Evolutionary conservation across 2,888 invertebrate species (phyloP), one percentile per base, ranked within the genome.

Genomic region (Drosophila tripunctata): DNA sequence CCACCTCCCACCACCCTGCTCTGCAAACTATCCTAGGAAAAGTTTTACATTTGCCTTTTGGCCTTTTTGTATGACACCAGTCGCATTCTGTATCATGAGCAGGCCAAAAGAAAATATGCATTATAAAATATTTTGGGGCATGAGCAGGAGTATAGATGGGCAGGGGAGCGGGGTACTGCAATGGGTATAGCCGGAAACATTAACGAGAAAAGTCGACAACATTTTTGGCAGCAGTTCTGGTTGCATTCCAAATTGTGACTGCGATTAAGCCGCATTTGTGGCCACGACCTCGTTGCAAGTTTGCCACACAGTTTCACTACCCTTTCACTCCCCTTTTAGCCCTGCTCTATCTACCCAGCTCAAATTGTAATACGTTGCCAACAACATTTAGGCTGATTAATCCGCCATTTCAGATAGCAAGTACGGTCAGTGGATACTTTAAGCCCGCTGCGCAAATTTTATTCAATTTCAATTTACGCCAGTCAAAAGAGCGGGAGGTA

Each of bases 131-230:
- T 63, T 65, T 61, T 61, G 19, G 2, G 6, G 31, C 27, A 4
- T 6, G 10, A 35, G 19, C 1, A 7, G 17, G 2, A 7, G 45
- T 0, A 10, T 12, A 4, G 27, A 21, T 21, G 2, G 10, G n/a
- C n/a, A 15, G 33, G 2, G 8, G 6, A 6, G 2, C 10, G 15
- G 27, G 22, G 10, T n/a, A n/a, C n/a, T n/a, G n/a, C n/a, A 7
- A 38, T 6, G 17, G 35, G 47, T 5, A 21, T 50, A 66, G 35
- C 64, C 67, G 79, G 65, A 76, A 84, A 61, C 51, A 54, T 64
- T 76, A 84, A 76, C 76, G 84, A 80, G 80, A 66, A 66, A 73
- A 66, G 57, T 70, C 73, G 64, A 64, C 57, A 61, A 54, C 58
- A 62, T 68, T 78, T 77, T 64, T 69, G 77, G 66, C 66, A 78